A percentile compares a stretch with the other conserved stretches of the same genome.
These are phyloP conservation scores for Arrhopalites spinosus DNA, from an alignment of 2,888 invertebrate species.

Conservation along the genomic window DNA sequence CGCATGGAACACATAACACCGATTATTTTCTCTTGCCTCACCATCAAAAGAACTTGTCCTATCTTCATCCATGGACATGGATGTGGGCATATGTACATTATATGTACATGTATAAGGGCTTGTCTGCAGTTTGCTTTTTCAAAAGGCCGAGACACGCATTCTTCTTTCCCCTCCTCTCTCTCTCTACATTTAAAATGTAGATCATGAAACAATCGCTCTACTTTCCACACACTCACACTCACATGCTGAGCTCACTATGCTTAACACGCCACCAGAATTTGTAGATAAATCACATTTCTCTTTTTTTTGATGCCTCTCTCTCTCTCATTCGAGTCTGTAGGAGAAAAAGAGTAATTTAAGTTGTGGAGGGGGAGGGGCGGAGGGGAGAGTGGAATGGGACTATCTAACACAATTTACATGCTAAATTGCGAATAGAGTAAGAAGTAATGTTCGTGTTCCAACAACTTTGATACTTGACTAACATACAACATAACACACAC, in stretches of 20 bases:
- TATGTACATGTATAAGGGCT: neutral
- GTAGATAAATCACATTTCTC: too few relatives aligned
- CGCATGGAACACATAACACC: neutral
- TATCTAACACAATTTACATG: too few relatives aligned
- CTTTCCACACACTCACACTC: conserved; percentile 2
- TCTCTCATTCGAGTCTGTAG: too few relatives aligned
- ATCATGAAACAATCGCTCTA: conserved; percentile 21
- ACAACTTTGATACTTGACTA: too few relatives aligned
- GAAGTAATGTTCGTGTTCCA: too few relatives aligned
- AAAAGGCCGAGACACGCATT: neutral
- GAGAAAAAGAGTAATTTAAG: too few relatives aligned
- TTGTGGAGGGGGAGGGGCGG: too few relatives aligned
- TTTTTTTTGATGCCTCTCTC: too few relatives aligned
- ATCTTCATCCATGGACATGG: neutral
- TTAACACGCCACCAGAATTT: too few relatives aligned
- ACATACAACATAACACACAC: too few relatives aligned
- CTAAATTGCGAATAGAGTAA: too few relatives aligned
- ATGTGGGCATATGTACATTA: neutral
- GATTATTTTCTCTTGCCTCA: neutral
- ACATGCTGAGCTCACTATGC: neutral
- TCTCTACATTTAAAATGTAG: conserved; percentile 13
- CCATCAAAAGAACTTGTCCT: neutral
- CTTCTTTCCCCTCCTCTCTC: neutral
- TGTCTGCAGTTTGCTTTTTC: neutral
- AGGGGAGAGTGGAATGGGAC: too few relatives aligned